These are phyloP conservation scores for Tragopan temminckii DNA, from an alignment of 2,797 vertebrate genomes.

Conservation along the genomic window DNA sequence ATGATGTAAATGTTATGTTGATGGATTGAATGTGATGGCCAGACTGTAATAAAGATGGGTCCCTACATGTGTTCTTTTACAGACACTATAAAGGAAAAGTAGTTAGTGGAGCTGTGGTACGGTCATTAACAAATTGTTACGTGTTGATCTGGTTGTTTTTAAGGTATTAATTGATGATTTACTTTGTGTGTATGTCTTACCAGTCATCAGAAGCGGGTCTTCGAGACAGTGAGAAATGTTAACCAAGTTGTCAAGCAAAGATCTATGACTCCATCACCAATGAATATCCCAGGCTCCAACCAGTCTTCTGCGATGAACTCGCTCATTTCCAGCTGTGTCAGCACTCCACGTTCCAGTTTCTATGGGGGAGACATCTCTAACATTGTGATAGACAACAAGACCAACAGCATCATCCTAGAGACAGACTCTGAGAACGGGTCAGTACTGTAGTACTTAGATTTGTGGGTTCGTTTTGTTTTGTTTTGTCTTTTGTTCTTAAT, in stretches of 20 bases:
- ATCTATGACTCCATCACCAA: constrained; percentile 90
- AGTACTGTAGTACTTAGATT: background rate
- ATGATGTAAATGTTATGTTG: background rate
- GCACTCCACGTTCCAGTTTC: constrained; percentile 92
- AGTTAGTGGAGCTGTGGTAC: background rate
- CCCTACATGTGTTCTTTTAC: background rate
- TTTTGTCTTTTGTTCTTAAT: background rate
- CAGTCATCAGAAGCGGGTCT: constrained; percentile 95
- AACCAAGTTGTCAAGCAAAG: constrained; percentile 95
- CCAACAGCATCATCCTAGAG: constrained; percentile 90
- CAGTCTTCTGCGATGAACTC: constrained; percentile 94
- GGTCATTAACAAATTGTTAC: background rate
- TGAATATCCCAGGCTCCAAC: constrained; percentile 99
- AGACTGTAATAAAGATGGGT: background rate
- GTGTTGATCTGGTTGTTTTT: background rate
- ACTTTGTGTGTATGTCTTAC: constrained; percentile 79
- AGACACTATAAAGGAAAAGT: background rate
- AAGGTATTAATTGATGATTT: constrained; percentile 48
- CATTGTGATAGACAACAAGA: constrained; percentile 91
- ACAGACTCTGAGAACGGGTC: constrained; percentile 87
- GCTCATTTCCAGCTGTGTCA: constrained; percentile 91
- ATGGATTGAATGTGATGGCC: background rate
- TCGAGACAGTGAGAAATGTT: constrained; percentile 94
- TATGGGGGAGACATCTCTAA: constrained; percentile 89
- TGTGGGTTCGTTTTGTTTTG: background rate